Evolutionary conservation across 1,140 invertebrate genomes (phyloP), one percentile per base, ranked within the genome.

Genomic region (Lordiphosa stackelbergi): DNA sequence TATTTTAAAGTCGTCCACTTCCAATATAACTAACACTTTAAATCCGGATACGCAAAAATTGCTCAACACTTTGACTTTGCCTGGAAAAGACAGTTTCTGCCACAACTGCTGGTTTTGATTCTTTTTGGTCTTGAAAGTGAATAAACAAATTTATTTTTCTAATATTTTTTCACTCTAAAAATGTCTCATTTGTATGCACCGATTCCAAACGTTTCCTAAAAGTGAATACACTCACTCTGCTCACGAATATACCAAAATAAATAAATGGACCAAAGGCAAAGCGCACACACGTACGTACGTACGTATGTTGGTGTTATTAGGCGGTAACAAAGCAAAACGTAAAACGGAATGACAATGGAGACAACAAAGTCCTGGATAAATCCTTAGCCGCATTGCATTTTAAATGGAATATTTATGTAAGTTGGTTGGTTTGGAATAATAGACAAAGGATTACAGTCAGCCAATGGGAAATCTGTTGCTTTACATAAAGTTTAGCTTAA

Each of bases 371-470:
- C 46, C 19, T 16, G 43, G 59, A 37, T 59, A 57, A 70, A 53
- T 51, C 69, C 54, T 66, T 51, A 49, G 49, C 42, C 64, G 62
- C 61, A 66, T 65, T 81, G 68, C 68, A 83, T 83, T 84, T 69
- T 62, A 84, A 81, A 81, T 81, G 77, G 72, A 83, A 83, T 83
- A 77, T 83, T 73, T 81, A 64, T 83, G 75, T 79, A 79, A 75
- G 62, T 71, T 70, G 57, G 12, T 55, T 24, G 51, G 49, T 40
- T 53, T 71, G 77, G 75, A 81, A 75, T 79, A 79, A 79, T 79
- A 75, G 75, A 79, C 77, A 75, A 81, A 81, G 75, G 77, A 75
- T 81, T 81, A 83, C 72, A 37, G 56, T 31, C 35, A 60, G 22
- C 56, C 71, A 59, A 57, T 69, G 63, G 57, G 47, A 54, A 57